Evolutionary conservation across 2,888 invertebrate genomes (phyloP), one percentile per base, ranked within the genome.

Genomic region (Cryptocheilus praepositus): DNA sequence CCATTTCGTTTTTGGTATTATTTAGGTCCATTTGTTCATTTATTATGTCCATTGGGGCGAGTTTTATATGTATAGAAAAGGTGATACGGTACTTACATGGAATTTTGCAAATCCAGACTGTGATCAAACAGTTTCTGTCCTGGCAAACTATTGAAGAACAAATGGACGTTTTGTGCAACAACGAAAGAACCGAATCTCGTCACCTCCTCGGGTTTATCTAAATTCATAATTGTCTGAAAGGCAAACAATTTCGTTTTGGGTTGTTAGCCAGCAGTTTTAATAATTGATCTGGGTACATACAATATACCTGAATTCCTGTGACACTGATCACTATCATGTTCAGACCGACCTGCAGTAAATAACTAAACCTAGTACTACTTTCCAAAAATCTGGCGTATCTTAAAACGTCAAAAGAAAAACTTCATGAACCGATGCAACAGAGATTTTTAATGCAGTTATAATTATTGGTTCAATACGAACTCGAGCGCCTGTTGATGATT

Each of bases 101-200:
- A 18, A 19, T n/a, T 8, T 13, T 11, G 16, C 19, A 52, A 4
- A 52, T 4, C 19, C 19, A 52, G 18, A 21, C 52, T 18, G 3
- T 52, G 52, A 21, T 52, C 52, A 3, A 52, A 3, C 52, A 52
- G 19, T 19, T 52, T 52, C 21, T 52, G 52, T 16, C 52, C 52
- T 3, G 52, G 52, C 3, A 52, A 2, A 19, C 52, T 52, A 19
- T 52, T 52, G 16, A 18, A 52, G 21, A 52, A 52, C 52, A 52
- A 8, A 52, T 52, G 52, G 13, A 52, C 13, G 3, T 19, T 19
- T 21, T 52, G 52, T 3, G 52, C 52, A 4, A 21, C 18, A 4
- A 19, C 2, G 18, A 52, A 52, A 18, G 52, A 13, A 2, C 11
- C 53, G 25, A 22, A 53, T 53, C 53, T 18, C 21, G 25, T 53